Percentiles rank a stretch among this genome's conserved stretches.
Evolutionary conservation across 2,113 vertebrate species (phyloP).

Genomic region (Natator depressus): DNA sequence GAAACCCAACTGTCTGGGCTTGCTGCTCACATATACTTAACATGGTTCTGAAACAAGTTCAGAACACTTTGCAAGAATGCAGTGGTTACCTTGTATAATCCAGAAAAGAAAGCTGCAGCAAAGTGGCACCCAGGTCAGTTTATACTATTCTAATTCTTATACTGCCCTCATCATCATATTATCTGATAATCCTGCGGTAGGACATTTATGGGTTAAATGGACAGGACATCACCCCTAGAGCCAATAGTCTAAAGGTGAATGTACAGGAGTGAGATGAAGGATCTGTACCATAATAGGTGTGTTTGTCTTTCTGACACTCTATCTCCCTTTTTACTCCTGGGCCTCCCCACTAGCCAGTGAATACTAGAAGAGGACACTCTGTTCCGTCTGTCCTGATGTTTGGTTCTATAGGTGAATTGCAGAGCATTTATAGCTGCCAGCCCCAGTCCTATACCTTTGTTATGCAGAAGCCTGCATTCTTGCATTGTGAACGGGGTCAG

Average conservation of each 20-base stretch:
- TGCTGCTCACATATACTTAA: not conserved
- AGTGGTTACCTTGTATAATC: not conserved
- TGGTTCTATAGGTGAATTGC: not conserved
- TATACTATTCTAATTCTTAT: not conserved
- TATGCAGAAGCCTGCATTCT: not conserved
- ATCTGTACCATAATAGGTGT: not conserved
- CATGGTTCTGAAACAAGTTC: not conserved
- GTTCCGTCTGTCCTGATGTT: not conserved
- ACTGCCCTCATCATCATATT: not conserved
- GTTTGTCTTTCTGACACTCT: not conserved
- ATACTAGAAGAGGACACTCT: not conserved
- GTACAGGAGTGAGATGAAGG: not conserved
- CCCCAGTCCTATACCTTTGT: not conserved
- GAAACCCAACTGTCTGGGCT: not conserved
- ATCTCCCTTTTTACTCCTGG: not conserved
- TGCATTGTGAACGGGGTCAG: not conserved
- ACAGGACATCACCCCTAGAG: not conserved
- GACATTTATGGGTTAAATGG: not conserved
- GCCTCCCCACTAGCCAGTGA: not conserved
- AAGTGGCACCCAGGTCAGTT: not conserved
- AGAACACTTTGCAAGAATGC: not conserved
- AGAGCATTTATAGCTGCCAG: not conserved
- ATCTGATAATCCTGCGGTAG: rapidly evolving
- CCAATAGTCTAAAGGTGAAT: not conserved
- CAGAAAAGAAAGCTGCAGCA: not conserved